Conservation (phyloP, 1,140 invertebrate genomes). For the Mercenaria mercenaria region DNA sequence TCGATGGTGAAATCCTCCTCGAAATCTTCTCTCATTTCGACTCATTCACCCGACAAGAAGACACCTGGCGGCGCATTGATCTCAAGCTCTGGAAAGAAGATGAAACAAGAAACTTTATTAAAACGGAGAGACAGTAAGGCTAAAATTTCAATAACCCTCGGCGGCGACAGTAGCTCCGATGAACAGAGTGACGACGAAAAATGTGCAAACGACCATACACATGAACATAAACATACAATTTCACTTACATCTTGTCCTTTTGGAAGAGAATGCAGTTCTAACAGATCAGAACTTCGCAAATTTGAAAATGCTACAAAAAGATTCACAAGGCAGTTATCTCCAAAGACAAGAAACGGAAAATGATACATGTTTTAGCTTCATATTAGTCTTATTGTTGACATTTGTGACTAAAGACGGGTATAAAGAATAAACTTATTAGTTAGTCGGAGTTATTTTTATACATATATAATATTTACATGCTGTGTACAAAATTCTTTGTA, state of each 20-base stretch:
- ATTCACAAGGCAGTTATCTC: background rate
- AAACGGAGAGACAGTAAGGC: background rate
- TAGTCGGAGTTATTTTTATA: too few species aligned
- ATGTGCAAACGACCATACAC: background rate
- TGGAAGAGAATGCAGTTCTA: conserved; percentile 33
- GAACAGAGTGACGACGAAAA: conserved; percentile 13
- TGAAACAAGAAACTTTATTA: background rate
- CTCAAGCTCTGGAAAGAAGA: background rate
- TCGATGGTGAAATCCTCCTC: background rate
- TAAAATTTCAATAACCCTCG: conserved; percentile 47
- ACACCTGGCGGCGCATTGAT: background rate
- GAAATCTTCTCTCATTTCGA: background rate
- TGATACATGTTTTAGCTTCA: background rate
- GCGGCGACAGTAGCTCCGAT: conserved; percentile 27
- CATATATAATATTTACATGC: too few species aligned
- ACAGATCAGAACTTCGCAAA: conserved; percentile 21
- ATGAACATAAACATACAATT: background rate
- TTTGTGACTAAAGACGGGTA: too few species aligned
- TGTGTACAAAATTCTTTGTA: too few species aligned
- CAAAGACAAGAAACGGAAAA: conserved; percentile 14
- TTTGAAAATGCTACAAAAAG: conserved; percentile 51
- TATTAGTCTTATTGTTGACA: too few species aligned
- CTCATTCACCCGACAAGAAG: background rate
- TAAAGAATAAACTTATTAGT: too few species aligned
- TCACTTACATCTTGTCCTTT: conserved; percentile 11